phyloP scores from a whole-genome alignment of 1,140 invertebrate species.

The Agrilus planipennis region DNA sequence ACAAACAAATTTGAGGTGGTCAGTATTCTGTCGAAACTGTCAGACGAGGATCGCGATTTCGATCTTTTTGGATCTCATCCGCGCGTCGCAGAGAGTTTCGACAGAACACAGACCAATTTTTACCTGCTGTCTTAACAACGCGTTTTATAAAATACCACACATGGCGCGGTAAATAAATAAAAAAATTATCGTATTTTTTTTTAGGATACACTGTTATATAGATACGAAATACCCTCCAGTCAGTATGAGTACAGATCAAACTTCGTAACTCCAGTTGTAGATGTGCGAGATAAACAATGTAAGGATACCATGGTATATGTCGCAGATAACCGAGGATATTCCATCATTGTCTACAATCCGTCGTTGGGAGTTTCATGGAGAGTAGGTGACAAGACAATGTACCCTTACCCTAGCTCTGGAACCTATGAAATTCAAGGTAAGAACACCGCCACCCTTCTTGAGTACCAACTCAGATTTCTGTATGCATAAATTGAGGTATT shows the following conservation, averaged over 20 bases:
- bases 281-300: slow-evolving; percentile 44
- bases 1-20: no score
- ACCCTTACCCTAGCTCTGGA: slow-evolving; percentile 54
- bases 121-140: no score
- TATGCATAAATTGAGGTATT: no score
- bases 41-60: no score
- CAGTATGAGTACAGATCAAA: slow-evolving; percentile 33
- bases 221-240: slow-evolving; percentile 41
- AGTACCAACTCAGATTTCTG: no score
- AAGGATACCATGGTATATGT: slow-evolving; percentile 57
- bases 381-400: slow-evolving; percentile 53
- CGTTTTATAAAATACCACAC: no score
- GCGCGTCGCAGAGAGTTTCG: slow-evolving; percentile 51
- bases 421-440: slow-evolving; percentile 46
- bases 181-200: no score
- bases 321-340: slow-evolving; percentile 56
- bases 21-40: no score
- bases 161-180: no score
- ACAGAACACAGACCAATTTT: no score
- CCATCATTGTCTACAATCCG: slow-evolving; percentile 57
- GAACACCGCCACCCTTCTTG: no score
- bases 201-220: slow-evolving; percentile 38
- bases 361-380: slow-evolving; percentile 47
- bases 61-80: slow-evolving; percentile 56
- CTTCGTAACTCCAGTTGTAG: slow-evolving; percentile 43